Percentiles rank a stretch among this genome's conserved stretches.
phyloP scores from a whole-genome alignment of 1,140 invertebrate genomes.

The Globodera rostochiensis region DNA sequence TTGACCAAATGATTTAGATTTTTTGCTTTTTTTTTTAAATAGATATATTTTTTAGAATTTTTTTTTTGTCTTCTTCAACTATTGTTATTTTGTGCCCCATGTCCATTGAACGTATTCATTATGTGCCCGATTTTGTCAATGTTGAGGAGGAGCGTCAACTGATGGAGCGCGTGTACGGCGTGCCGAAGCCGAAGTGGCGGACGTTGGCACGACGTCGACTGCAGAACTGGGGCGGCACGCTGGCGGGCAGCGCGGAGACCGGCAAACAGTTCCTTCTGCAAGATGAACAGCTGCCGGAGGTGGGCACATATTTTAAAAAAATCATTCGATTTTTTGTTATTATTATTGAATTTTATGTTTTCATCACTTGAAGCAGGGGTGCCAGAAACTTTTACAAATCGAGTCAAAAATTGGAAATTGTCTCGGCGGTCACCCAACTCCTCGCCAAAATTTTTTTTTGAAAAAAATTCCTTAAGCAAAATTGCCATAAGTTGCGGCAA shows the following conservation, averaged over 20 bases:
- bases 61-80: too few relatives aligned
- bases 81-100: neutral
- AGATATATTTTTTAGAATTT: too few relatives aligned
- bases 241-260: neutral
- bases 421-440: too few relatives aligned
- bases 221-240: conserved; percentile 83
- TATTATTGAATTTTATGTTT: too few relatives aligned
- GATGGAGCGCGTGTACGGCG: conserved; percentile 65
- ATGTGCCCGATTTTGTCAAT: conserved; percentile 88
- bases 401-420: too few relatives aligned
- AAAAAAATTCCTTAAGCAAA: too few relatives aligned
- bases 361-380: too few relatives aligned
- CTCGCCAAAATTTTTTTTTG: too few relatives aligned
- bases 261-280: conserved; percentile 49
- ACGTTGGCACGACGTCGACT: conserved; percentile 83
- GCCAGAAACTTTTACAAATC: too few relatives aligned
- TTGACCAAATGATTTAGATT: too few relatives aligned
- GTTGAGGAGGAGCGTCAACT: conserved; percentile 79
- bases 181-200: conserved; percentile 93
- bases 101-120: conserved; percentile 74
- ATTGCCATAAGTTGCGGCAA: too few relatives aligned
- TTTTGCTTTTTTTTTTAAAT: too few relatives aligned
- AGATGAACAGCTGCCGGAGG: conserved; percentile 53
- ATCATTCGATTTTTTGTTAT: neutral
- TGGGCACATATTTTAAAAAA: conserved; percentile 30